Conservation (phyloP, 2,888 invertebrate genomes). For the Leptura quadrifasciata region DNA sequence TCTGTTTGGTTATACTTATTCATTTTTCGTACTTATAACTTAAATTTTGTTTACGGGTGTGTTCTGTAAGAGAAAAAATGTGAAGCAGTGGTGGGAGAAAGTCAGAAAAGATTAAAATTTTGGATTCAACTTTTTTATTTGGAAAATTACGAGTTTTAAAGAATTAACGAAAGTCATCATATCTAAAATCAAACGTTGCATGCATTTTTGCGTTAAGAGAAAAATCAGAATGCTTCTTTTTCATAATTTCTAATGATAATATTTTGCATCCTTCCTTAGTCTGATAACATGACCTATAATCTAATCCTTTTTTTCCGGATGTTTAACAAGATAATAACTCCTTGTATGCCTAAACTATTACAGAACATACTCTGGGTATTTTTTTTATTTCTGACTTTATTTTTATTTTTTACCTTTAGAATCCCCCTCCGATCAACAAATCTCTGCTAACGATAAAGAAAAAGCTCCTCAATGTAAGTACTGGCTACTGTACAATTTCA, state of each 20-base stretch:
- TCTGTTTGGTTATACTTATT: constrained; percentile 8
- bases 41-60: constrained; percentile 28
- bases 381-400: constrained; percentile 52
- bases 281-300: no score
- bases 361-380: constrained; percentile 46
- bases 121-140: no score
- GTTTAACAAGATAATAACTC: background rate
- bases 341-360: constrained; percentile 29
- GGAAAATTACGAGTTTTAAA: no score
- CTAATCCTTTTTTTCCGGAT: background rate
- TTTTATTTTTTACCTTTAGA: constrained; percentile 70
- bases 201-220: no score
- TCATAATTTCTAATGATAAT: constrained; percentile 4
- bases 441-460: constrained; percentile 72
- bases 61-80: constrained; percentile 31
- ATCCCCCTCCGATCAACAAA: constrained; percentile 71
- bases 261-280: background rate
- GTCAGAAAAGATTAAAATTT: no score
- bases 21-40: constrained; percentile 9
- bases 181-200: no score
- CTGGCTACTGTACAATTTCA: constrained; percentile 43
- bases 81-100: no score
- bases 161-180: no score
- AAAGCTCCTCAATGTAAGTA: constrained; percentile 70
- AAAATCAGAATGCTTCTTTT: no score